These are phyloP conservation scores for Nycticebus coucang DNA, from an alignment of 2,113 vertebrate species.

Conservation along the genomic window DNA sequence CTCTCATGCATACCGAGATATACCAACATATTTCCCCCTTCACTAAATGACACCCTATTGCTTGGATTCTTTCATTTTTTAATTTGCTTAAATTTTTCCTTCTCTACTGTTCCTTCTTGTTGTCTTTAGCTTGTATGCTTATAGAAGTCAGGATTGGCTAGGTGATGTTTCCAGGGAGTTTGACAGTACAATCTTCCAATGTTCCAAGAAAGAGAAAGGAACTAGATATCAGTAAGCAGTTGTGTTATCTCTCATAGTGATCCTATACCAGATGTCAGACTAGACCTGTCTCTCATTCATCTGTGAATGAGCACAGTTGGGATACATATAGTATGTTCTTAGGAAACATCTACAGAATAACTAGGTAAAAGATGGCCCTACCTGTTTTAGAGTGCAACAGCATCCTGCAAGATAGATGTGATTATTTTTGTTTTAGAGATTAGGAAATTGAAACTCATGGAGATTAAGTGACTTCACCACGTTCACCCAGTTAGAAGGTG, in stretches of 20 bases:
- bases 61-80: neutral
- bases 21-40: neutral
- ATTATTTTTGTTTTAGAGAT: neutral
- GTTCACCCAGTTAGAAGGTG: neutral
- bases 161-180: neutral
- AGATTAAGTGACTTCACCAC: neutral
- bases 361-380: neutral
- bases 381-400: neutral
- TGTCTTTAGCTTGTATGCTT: neutral
- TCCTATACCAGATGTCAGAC: neutral
- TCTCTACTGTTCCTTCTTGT: neutral
- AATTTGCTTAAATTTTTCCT: neutral
- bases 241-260: fast-evolving
- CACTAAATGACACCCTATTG: neutral
- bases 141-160: neutral
- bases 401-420: neutral
- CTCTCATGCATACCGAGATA: neutral
- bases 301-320: neutral
- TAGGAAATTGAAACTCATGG: neutral
- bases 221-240: neutral
- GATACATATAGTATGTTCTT: neutral
- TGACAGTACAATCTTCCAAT: neutral
- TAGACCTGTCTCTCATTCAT: neutral
- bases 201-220: neutral
- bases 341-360: neutral